phyloP scores from a whole-genome alignment of 1,140 invertebrate species.

The Hyposmocoma kahamanoa region DNA sequence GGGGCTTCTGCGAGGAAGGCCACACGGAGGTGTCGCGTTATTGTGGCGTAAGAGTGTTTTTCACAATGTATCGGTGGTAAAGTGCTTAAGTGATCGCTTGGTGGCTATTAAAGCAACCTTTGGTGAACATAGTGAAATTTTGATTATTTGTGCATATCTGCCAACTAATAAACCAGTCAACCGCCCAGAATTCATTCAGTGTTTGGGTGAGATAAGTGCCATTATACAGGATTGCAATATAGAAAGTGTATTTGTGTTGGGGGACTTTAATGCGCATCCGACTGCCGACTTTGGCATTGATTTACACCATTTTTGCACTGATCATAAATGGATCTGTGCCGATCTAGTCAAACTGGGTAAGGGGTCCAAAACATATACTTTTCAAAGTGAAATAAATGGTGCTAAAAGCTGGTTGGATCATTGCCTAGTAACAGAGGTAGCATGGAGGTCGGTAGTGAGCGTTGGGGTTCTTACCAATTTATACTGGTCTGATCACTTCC shows the following conservation, averaged over 20 bases:
- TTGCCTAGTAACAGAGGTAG: neutral
- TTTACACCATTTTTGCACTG: neutral
- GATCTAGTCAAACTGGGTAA: neutral
- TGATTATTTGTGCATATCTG: neutral
- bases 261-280: neutral
- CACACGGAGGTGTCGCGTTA: constrained; percentile 3
- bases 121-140: neutral
- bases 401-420: neutral
- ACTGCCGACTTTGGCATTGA: neutral
- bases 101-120: neutral
- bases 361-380: neutral
- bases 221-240: neutral
- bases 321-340: neutral
- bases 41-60: neutral
- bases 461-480: neutral
- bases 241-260: neutral
- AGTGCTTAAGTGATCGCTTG: constrained; percentile 1
- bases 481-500: constrained; percentile 1
- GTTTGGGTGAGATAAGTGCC: neutral
- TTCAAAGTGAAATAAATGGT: neutral
- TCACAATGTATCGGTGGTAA: neutral
- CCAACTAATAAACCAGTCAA: neutral
- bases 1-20: neutral
- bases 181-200: neutral
- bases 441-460: neutral